Base-by-base conservation (phyloP, 1,140 invertebrate species). In the Bicyclus anynana region DNA sequence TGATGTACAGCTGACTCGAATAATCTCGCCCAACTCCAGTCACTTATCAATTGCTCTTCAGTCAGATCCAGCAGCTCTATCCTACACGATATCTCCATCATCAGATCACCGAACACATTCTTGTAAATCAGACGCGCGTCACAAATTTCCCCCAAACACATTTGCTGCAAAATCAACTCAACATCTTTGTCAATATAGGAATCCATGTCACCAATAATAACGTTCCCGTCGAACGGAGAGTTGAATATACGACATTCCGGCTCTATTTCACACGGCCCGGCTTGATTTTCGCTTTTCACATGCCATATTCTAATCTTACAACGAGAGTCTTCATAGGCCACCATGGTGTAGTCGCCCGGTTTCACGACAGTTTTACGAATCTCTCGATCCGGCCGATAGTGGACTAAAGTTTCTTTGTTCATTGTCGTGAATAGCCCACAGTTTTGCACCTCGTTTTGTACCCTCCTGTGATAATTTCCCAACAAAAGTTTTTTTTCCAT, bases 271-370 rank as follows among this genome's bases (percentile, higher is more conserved):
- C 70, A 73, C 2, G 58, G 44, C 10, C 79, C 79, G 3, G 14
- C 40, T 0, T 54, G 62, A 42, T 79, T 73, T 2, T 44, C 60
- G 53, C 75, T 82, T 5, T 42, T 52, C 0, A 88, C 59, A 35
- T 83, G 65, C 14, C 61, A 66, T 20, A 88, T 9, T 26, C 47
- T 51, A 17, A 86, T 75, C 49, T 71, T 80, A 56, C 81, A 86
- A n/a, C 83, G 72, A 17, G 83, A 74, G 57, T 86, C 85, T 64
- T 86, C 85, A 57, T 84, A 86, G 0, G 85, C 80, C 1, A 88
- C 83, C 10, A 84, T 38, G 9, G 59, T 69, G 29, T 76, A 88
- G 51, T 86, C 83, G 5, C 85, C 85, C 7, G 74, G 71, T 47
- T 53, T 67, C 42, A 81, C 69, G 5, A 85, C 59, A 58, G 66